Evolutionary conservation across 2,113 vertebrate species (phyloP).

Genomic region (Neomonachus schauinslandi): DNA sequence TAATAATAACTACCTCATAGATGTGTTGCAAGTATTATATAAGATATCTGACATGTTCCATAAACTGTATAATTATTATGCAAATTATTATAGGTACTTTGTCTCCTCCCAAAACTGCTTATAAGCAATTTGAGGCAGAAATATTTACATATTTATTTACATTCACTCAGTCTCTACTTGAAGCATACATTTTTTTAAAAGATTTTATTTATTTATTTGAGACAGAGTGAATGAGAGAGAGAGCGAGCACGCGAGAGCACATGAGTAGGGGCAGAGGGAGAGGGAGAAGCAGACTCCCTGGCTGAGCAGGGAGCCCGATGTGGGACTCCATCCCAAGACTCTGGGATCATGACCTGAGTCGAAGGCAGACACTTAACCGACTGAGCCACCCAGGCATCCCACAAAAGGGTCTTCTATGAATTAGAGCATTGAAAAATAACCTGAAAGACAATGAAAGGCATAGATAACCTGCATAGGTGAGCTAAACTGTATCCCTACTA

Average conservation of each 20-base stretch:
- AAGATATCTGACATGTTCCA: background rate
- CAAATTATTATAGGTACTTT: background rate
- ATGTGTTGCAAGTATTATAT: background rate
- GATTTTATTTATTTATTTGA: no score
- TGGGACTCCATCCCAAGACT: no score
- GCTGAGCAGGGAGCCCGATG: no score
- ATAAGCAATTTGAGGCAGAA: background rate
- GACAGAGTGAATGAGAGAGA: no score
- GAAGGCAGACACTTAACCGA: no score
- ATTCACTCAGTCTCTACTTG: background rate
- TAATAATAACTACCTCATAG: background rate
- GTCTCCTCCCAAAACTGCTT: background rate
- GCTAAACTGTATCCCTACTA: background rate
- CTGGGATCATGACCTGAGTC: no score
- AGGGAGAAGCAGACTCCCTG: no score
- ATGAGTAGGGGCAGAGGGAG: no score
- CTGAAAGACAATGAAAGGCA: slow-evolving; percentile 12
- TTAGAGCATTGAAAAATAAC: background rate
- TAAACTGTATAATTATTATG: background rate
- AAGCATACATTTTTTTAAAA: background rate
- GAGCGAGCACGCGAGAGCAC: no score
- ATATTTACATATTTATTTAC: background rate
- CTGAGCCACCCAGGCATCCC: no score
- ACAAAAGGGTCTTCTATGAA: background rate
- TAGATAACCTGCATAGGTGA: background rate